Percentiles rank a stretch among this genome's conserved stretches.
phyloP scores from a whole-genome alignment of 2,888 invertebrate genomes.

The Augochlorella aurata region DNA sequence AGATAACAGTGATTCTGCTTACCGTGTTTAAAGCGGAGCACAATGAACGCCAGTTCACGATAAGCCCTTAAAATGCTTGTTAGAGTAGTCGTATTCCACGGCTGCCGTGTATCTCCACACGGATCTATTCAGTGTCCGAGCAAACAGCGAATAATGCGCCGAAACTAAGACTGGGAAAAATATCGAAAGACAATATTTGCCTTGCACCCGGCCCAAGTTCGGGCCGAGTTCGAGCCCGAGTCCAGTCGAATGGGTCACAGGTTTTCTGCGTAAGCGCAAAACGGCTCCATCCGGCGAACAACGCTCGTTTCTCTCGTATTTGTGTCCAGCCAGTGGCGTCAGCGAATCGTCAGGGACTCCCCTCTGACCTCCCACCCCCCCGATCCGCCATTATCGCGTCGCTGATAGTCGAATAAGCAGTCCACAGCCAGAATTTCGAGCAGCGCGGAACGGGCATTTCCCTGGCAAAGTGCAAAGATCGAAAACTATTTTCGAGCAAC shows the following conservation, averaged over 20 bases:
- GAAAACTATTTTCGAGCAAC: slow-evolving; percentile 17
- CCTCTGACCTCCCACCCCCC: background rate
- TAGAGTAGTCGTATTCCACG: background rate
- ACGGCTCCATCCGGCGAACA: slow-evolving; percentile 35
- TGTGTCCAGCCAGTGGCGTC: slow-evolving; percentile 48
- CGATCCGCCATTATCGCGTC: slow-evolving; percentile 44
- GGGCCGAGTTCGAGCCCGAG: background rate
- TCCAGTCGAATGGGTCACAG: slow-evolving; percentile 50
- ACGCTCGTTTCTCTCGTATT: slow-evolving; percentile 51
- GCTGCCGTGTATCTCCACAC: background rate
- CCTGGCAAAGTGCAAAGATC: slow-evolving; percentile 23
- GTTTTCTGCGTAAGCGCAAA: slow-evolving; percentile 58
- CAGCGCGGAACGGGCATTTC: slow-evolving; percentile 15
- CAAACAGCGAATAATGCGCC: slow-evolving; percentile 35
- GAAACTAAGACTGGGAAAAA: slow-evolving; percentile 39
- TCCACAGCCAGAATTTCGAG: slow-evolving; percentile 35
- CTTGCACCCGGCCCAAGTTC: slow-evolving; percentile 33
- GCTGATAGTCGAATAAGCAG: slow-evolving; percentile 51
- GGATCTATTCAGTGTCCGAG: background rate
- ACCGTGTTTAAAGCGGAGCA: slow-evolving; percentile 2
- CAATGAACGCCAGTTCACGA: slow-evolving; percentile 15
- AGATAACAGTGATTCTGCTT: slow-evolving; percentile 13
- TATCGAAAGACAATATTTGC: slow-evolving; percentile 62
- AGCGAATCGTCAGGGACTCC: slow-evolving; percentile 43
- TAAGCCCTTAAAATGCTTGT: background rate